These are phyloP conservation scores for Rhagium mordax DNA, from an alignment of 2,888 invertebrate genomes.

Conservation along the genomic window DNA sequence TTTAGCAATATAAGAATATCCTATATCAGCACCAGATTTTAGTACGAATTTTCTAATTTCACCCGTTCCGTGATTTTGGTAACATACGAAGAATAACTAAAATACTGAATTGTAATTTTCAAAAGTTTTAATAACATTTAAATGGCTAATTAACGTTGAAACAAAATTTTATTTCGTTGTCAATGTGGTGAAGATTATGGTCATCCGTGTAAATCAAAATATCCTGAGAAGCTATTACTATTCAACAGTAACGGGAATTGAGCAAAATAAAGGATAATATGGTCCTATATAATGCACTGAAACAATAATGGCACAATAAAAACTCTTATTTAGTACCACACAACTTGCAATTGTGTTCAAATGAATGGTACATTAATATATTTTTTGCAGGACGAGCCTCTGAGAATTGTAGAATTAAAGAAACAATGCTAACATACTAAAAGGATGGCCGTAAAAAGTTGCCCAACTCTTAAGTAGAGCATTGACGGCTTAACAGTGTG, in stretches of 20 bases:
- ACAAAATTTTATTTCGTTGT: neutral
- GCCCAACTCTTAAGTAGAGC: constrained; percentile 58
- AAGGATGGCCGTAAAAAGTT: constrained; percentile 60
- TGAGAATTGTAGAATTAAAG: constrained; percentile 65
- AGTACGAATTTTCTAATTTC: too few species aligned
- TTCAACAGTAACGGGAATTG: constrained; percentile 22
- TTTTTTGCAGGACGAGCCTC: constrained; percentile 63
- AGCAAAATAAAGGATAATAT: constrained; percentile 40
- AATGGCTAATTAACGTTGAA: neutral
- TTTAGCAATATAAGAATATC: too few species aligned
- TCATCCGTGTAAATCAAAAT: neutral
- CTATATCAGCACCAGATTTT: too few species aligned
- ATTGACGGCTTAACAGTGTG: constrained; percentile 52
- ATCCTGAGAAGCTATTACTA: constrained; percentile 5
- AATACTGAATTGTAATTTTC: too few species aligned
- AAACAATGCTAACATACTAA: constrained; percentile 63
- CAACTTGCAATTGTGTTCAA: constrained; percentile 67
- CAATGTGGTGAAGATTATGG: neutral
- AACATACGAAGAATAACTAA: too few species aligned
- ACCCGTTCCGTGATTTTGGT: too few species aligned
- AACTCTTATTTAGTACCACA: constrained; percentile 59
- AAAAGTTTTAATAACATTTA: too few species aligned
- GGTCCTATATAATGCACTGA: constrained; percentile 48
- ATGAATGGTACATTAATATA: constrained; percentile 67
- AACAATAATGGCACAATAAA: constrained; percentile 56